Evolutionary conservation across 2,797 vertebrate genomes (phyloP), one percentile per base, ranked within the genome.

Genomic region (Sebastes oblongus): DNA sequence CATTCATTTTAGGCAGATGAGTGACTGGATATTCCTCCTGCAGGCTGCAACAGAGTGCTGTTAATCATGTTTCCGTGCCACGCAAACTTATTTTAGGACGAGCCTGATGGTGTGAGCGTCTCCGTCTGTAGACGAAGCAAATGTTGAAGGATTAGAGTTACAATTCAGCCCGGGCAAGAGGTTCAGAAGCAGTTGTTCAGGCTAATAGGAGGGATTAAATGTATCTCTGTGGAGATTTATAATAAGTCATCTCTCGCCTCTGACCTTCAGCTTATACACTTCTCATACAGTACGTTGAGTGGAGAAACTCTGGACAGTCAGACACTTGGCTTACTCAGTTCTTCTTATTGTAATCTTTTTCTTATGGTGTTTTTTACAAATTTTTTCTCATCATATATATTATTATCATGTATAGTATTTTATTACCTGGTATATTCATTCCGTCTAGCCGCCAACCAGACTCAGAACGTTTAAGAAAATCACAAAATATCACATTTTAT

Each of bases 91-190:
- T 70, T 83, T 59, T 16, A 70, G 65, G 32, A 30, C 13, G 5
- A 34, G 16, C 9, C 22, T 52, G 16, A 9, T 16, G 59, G 65
- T 16, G 58, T 1, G 9, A 32, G 8, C 6, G 7, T 13, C 20
- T 50, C 36, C 69, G 66, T 5, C n/a, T 64, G n/a, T 36, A 16
- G 70, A 25, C 12, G 1, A 67, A 46, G 36, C 29, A 58, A 32
- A 71, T 59, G 77, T 22, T 55, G 32, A 27, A 32, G 75, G 71
- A 70, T 80, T 65, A 29, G 58, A 29, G 39, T 68, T 60, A 64
- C 25, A 24, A 52, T 75, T 30, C n/a, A 42, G 29, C 55, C 58
- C 14, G 3, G 24, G 39, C 6, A 0, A 29, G 13, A 32, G 39
- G 18, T 6, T 46, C 6, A 0, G 46, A 11, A 55, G 58, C 67